Base-by-base conservation (phyloP, 2,797 vertebrate genomes). In the Gadopsis bispinosus region DNA sequence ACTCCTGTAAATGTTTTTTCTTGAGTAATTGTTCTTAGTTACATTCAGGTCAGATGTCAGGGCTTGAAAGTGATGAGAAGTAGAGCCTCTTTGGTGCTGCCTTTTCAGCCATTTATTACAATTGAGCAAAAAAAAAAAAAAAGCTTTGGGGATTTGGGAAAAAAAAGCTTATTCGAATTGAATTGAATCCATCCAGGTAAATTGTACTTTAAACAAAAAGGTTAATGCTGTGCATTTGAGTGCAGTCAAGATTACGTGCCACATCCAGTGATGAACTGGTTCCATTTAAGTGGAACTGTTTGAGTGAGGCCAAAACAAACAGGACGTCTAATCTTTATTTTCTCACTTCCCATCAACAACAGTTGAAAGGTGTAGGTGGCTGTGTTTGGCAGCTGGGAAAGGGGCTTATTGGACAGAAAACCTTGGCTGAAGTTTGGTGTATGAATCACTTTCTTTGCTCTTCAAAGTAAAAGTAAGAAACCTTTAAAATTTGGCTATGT, bases 231-330 rank as follows among this genome's bases (percentile, higher is more conserved):
- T 59, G 63, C 54, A n/a, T 63, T 69, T 67, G n/a, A 68, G 26
- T 47, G 35, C 39, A 66, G 53, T 65, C 68, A 56, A 41, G 58
- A 81, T 75, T 47, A 61, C 3, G 5, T 53, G 12, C 45, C 37
- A 26, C 20, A 13, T 69, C 43, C 63, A 9, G 12, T 22, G 33
- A 29, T 73, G 39, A 22, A 50, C 60, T 37, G 17, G 10, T 45
- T 78, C 37, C 59, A 39, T 69, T 72, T 58, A 19, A 71, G 37
- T 78, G 54, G 60, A 88, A 64, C 1, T 35, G 45, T 66, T 54
- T 58, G 14, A 69, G 29, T 39, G 55, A 79, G 48, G 73, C 75
- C 68, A 73, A 75, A 12, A 31, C 62, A 80, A 79, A 80, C 64
- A 45, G 78, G 56, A 81, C 12, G 7, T 48, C 35, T 76, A 37